Conservation (phyloP, 1,140 invertebrate species). For the Trichoplusia ni region DNA sequence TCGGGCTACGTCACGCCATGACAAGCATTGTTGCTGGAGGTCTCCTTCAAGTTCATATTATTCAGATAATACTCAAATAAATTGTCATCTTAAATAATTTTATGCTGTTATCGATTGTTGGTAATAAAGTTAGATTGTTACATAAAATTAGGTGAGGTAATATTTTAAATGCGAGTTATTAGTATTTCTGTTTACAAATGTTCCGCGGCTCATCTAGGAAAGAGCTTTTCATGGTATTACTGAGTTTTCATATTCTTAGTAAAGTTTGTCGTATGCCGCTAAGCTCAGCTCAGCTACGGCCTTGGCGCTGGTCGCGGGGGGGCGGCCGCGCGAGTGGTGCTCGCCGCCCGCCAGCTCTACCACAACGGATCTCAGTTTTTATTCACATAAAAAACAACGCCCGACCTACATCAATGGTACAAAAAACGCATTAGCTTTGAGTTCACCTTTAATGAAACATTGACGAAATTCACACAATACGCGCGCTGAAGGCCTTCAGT, state of each 20-base stretch:
- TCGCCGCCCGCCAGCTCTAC: neutral
- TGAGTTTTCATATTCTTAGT: neutral
- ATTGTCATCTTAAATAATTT: no score
- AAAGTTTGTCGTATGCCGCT: neutral
- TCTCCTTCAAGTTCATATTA: no score
- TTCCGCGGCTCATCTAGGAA: no score
- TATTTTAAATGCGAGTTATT: no score
- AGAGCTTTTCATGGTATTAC: neutral
- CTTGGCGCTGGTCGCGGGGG: constrained; percentile 36
- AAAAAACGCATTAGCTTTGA: constrained; percentile 45
- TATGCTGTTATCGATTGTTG: no score
- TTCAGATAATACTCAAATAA: no score
- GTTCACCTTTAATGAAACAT: constrained; percentile 18
- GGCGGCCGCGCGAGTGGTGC: neutral
- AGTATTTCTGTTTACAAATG: no score
- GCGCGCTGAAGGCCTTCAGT: constrained; percentile 26
- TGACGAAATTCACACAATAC: constrained; percentile 30
- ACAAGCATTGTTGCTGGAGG: no score
- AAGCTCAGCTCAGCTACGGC: constrained; percentile 43
- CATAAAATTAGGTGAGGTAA: no score
- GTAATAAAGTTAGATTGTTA: no score
- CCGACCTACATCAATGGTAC: constrained; percentile 73
- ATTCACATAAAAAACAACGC: constrained; percentile 57
- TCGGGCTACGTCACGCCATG: no score
- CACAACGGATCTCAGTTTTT: constrained; percentile 54